Base-by-base conservation (phyloP, 2,113 vertebrate species). In the Helogale parvula region DNA sequence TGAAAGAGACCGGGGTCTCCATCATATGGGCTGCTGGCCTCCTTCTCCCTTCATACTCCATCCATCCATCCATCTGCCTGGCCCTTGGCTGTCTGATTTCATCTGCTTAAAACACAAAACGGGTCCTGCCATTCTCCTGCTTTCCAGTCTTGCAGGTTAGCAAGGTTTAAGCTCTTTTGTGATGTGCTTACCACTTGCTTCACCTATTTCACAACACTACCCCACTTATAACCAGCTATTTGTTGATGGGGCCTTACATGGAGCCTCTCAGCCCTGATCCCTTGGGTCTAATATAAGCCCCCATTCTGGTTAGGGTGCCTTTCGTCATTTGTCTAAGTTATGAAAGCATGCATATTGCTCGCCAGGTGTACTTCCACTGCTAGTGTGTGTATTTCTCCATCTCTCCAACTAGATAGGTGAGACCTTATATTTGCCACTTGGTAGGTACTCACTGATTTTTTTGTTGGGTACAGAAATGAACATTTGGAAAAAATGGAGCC, bases 161-260 rank as follows among this genome's bases (percentile, higher is more conserved):
- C n/a, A 1, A 21, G 14, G 9, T 65, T 65, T 65, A 33, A 82
- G 25, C 17, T 65, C 35, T 35, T 94, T 57, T 2, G 0, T 33
- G 38, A 33, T 38, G 15, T 45, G 19, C 25, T n/a, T 77, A 2
- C 52, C 31, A 2, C 72, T 35, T 79, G 11, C 74, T 68, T 29
- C 27, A 7, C 3, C 83, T 27, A 0, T 60, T 87, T 82, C 31
- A 45, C 27, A 47, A 6, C 29, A 4, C 2, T 1, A 12, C 19
- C n/a, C n/a, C 21, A 50, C 33, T 52, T 15, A 31, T 3, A 41
- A 2, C 10, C 65, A 50, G 27, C 19, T 57, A 0, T 69, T 60
- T 33, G 0, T 52, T 69, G 41, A 13, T 4, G 47, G 14, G 1
- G 9, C 25, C 33, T 69, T 88, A 33, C 50, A 17, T 7, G 14